Conservation (phyloP, 1,140 invertebrate species). For the Anadara kagoshimensis region DNA sequence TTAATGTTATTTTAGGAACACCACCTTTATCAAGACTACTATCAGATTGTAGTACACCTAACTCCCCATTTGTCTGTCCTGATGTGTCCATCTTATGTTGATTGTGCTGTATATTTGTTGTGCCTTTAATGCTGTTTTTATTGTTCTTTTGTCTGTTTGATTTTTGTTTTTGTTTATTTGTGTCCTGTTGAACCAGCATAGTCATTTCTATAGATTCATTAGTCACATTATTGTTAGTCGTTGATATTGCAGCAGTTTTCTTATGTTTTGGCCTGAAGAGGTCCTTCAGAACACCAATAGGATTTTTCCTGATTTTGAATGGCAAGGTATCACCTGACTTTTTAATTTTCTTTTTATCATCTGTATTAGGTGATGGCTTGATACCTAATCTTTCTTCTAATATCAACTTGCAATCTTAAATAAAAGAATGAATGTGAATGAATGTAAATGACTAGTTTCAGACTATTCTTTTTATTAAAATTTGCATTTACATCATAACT, state of each 20-base stretch:
- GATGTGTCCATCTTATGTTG: background rate
- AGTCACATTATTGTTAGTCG: background rate
- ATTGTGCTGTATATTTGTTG: background rate
- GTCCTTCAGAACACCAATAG: slow-evolving; percentile 22
- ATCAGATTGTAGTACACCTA: too few species aligned
- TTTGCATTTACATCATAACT: background rate
- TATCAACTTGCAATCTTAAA: slow-evolving; percentile 17
- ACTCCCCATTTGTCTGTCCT: too few species aligned
- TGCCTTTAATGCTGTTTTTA: background rate
- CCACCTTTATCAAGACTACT: background rate
- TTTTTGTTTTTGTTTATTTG: background rate
- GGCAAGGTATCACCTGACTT: background rate
- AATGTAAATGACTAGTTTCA: background rate
- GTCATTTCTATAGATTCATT: slow-evolving; percentile 36
- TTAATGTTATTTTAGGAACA: slow-evolving; percentile 14
- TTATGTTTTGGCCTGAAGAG: slow-evolving; percentile 19
- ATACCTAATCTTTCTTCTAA: slow-evolving; percentile 27
- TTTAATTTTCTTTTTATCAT: slow-evolving; percentile 3
- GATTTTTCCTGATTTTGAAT: slow-evolving; percentile 5
- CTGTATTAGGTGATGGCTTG: background rate
- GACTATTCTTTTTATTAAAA: background rate
- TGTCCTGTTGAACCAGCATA: background rate
- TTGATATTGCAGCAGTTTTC: slow-evolving; percentile 18
- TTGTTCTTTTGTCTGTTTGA: background rate
- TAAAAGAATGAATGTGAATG: background rate